Conservation (phyloP, 1,140 invertebrate genomes). For the Drosophila melanica region DNA sequence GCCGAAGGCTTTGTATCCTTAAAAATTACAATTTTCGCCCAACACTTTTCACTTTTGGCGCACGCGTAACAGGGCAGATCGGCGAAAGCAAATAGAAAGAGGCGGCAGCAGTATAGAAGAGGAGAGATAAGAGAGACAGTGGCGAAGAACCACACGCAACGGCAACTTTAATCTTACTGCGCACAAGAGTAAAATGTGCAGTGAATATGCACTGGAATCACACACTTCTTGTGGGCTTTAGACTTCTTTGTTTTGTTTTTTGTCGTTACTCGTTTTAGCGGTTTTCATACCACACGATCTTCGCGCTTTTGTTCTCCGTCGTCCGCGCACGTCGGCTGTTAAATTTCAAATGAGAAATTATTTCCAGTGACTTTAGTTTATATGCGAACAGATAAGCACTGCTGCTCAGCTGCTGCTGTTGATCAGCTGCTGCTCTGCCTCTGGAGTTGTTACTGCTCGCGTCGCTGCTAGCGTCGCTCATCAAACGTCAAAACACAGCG, state of each 20-base stretch:
- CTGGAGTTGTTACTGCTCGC: constrained; percentile 4
- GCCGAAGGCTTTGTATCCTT: constrained; percentile 37
- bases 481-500: constrained; percentile 14
- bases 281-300: constrained; percentile 53
- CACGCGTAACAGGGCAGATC: constrained; percentile 31
- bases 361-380: constrained; percentile 80
- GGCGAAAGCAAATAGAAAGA: constrained; percentile 19
- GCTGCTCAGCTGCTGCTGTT: constrained; percentile 8
- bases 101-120: neutral
- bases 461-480: constrained; percentile 23
- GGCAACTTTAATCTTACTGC: constrained; percentile 42
- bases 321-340: constrained; percentile 72
- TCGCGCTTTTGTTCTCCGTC: constrained; percentile 49
- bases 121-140: neutral
- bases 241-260: constrained; percentile 11
- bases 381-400: constrained; percentile 82
- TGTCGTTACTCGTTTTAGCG: constrained; percentile 32
- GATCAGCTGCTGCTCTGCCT: constrained; percentile 13
- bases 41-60: constrained; percentile 46
- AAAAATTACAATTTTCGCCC: neutral
- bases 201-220: constrained; percentile 38
- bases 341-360: constrained; percentile 83
- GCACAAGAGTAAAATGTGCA: constrained; percentile 37
- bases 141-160: constrained; percentile 50
- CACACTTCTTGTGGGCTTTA: constrained; percentile 39